These are phyloP conservation scores for Anas georgica DNA, from an alignment of 2,797 vertebrate genomes.

Conservation along the genomic window DNA sequence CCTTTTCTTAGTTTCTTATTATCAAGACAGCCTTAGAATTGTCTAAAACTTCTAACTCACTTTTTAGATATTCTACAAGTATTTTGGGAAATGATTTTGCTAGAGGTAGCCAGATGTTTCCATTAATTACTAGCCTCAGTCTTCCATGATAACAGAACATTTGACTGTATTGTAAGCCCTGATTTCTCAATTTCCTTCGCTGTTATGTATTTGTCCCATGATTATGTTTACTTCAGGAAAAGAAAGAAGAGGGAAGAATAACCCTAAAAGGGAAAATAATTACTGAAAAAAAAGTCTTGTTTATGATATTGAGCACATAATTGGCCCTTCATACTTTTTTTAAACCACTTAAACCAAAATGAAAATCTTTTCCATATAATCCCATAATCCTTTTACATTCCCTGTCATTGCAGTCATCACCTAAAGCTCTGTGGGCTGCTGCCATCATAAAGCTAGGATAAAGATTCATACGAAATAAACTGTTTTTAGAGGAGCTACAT, in stretches of 20 bases:
- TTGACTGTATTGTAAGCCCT: neutral
- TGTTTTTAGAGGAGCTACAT: neutral
- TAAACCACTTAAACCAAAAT: neutral
- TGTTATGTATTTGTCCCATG: neutral
- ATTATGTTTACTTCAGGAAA: rapidly evolving
- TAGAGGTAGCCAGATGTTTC: neutral
- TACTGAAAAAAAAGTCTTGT: neutral
- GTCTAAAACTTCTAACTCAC: neutral
- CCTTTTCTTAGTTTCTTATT: neutral
- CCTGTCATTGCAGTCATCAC: neutral
- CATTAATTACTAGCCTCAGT: neutral
- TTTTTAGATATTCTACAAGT: neutral
- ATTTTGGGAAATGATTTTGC: neutral
- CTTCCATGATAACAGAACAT: neutral
- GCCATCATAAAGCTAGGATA: neutral
- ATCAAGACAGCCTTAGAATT: neutral
- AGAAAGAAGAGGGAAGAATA: neutral
- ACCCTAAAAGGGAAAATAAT: neutral
- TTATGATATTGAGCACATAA: neutral
- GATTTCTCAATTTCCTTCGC: neutral
- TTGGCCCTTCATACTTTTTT: neutral
- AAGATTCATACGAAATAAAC: neutral
- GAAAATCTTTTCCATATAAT: neutral
- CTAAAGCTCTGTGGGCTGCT: neutral
- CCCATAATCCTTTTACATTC: neutral